Evolutionary conservation across 2,797 vertebrate genomes (phyloP).

Genomic region (Bradypodion ventrale): DNA sequence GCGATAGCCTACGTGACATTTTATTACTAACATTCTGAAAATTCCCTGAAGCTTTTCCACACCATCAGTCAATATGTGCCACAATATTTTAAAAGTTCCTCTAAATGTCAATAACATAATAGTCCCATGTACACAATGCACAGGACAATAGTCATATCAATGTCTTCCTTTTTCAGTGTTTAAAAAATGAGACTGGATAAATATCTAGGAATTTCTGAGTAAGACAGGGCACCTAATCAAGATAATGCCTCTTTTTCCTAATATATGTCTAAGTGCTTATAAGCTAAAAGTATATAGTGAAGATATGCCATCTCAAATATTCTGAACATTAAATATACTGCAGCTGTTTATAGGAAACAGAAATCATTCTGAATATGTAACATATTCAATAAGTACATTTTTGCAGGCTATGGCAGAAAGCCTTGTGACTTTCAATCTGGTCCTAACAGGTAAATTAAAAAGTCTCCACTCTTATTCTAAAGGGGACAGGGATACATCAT

Average conservation of each 20-base stretch:
- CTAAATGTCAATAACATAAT: conserved; percentile 19
- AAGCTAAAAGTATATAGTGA: neutral
- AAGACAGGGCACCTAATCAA: neutral
- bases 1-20: conserved; percentile 1
- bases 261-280: neutral
- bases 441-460: no score
- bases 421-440: no score
- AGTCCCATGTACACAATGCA: neutral
- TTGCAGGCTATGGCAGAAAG: neutral
- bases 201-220: neutral
- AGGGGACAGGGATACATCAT: no score
- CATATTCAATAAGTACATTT: neutral
- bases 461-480: no score
- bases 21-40: conserved; percentile 20
- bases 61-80: conserved; percentile 3
- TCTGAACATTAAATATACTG: neutral
- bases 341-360: neutral
- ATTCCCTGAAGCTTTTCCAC: conserved; percentile 9
- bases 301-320: neutral
- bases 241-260: neutral
- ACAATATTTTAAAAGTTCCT: neutral
- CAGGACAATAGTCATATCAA: neutral
- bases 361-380: neutral
- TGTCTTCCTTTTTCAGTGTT: neutral
- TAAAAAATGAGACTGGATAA: neutral